Percentiles rank a stretch among this genome's conserved stretches.
These are phyloP conservation scores for Sibirionetta formosa DNA, from an alignment of 2,797 vertebrate species.

Conservation along the genomic window DNA sequence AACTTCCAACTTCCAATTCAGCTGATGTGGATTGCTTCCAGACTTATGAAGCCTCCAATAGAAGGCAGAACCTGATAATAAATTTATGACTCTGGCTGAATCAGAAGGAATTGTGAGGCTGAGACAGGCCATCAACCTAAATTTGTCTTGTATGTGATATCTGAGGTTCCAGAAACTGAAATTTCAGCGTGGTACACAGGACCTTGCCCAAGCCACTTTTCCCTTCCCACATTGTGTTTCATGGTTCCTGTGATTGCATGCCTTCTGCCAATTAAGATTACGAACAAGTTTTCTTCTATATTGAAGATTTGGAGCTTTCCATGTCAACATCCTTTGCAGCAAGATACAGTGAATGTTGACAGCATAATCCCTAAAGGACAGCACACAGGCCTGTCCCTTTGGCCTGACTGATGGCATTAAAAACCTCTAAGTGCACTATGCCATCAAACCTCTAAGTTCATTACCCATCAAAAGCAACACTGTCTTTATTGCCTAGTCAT, in stretches of 20 bases:
- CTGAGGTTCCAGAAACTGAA: not conserved
- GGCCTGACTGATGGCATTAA: not conserved
- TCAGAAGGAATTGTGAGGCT: not conserved
- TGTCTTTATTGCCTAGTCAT: not conserved
- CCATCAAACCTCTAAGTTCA: not conserved
- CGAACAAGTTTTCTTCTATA: not conserved
- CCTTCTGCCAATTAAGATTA: not conserved
- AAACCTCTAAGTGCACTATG: not conserved
- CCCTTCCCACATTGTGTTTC: accelerated
- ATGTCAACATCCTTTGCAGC: not conserved
- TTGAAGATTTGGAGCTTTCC: not conserved
- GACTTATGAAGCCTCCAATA: not conserved
- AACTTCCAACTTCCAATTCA: not conserved
- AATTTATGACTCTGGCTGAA: not conserved
- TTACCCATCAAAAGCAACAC: not conserved
- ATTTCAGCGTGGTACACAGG: not conserved
- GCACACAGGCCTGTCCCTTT: not conserved
- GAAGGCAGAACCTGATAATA: not conserved
- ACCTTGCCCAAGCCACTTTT: not conserved
- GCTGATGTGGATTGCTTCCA: not conserved
- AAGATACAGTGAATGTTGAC: not conserved
- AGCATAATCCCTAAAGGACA: not conserved
- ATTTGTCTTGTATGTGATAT: not conserved
- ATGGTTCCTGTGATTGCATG: not conserved
- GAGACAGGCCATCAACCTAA: accelerated